A percentile compares a stretch with the other conserved stretches of the same genome.
Conservation (phyloP, 2,888 invertebrate species). For the Diadegma fenestrale region DNA sequence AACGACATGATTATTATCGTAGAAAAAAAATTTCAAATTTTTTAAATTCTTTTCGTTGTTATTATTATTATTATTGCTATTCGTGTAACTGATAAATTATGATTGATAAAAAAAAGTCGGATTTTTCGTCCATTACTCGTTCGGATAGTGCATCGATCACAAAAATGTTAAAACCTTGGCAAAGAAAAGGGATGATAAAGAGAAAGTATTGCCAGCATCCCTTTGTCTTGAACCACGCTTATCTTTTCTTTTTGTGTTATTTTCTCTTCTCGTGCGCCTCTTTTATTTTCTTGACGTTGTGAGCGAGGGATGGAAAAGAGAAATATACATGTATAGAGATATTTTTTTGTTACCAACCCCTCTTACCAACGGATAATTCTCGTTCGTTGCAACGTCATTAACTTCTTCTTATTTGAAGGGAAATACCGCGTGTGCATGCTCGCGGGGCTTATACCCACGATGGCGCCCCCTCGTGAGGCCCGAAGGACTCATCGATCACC, state of each 20-base stretch:
- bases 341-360: conserved; percentile 3
- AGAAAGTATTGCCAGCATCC: conserved; percentile 52
- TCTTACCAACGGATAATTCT: conserved; percentile 76
- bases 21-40: neutral
- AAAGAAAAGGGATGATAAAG: conserved; percentile 61
- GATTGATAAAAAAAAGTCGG: conserved; percentile 30
- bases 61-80: neutral
- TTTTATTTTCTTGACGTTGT: conserved; percentile 21
- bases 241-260: conserved; percentile 26
- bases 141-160: conserved; percentile 45
- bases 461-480: conserved; percentile 71
- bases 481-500: conserved; percentile 78
- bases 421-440: conserved; percentile 66
- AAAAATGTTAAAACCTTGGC: neutral
- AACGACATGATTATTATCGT: neutral
- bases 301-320: conserved; percentile 39
- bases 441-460: conserved; percentile 33
- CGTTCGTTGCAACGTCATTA: conserved; percentile 81
- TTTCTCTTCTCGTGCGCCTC: conserved; percentile 26
- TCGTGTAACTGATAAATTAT: neutral
- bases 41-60: neutral
- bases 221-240: conserved; percentile 54
- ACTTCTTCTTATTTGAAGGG: conserved; percentile 78
- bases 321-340: neutral
- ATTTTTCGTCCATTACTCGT: conserved; percentile 48